Evolutionary conservation across 2,113 vertebrate genomes (phyloP).

Genomic region (Tragelaphus scriptus): DNA sequence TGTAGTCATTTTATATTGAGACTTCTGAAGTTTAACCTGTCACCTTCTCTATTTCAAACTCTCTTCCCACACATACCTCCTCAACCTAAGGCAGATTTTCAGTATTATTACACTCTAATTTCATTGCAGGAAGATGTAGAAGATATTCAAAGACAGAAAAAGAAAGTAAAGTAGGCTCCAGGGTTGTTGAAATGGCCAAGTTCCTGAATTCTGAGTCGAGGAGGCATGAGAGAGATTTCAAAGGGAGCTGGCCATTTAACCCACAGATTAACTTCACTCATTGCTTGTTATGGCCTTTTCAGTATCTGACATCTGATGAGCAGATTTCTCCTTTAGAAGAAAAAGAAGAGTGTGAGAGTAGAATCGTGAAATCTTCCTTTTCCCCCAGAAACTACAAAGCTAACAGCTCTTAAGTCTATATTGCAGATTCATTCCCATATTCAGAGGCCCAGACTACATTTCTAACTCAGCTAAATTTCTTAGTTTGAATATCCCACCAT

Average conservation of each 20-base stretch:
- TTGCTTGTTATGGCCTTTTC: not conserved
- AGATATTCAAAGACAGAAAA: not conserved
- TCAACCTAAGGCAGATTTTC: not conserved
- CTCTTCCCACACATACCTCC: not conserved
- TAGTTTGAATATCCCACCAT: not conserved
- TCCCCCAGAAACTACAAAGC: not conserved
- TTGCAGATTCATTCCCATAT: not conserved
- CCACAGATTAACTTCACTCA: not conserved
- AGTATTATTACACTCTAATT: not conserved
- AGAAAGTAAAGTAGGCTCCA: not conserved
- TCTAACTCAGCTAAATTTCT: not conserved
- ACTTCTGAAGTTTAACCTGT: not conserved
- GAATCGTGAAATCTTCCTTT: not conserved
- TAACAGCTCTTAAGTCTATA: not conserved
- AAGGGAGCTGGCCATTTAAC: not conserved
- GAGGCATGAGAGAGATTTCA: not conserved
- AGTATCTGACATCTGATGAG: not conserved
- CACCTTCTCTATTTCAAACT: not conserved
- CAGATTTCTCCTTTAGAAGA: not conserved
- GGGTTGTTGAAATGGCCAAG: not conserved
- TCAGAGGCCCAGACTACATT: not conserved
- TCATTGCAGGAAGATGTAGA: not conserved
- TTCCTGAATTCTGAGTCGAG: not conserved
- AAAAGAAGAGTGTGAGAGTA: not conserved
- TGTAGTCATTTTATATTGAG: not conserved